A percentile compares a stretch with the other conserved stretches of the same genome.
phyloP scores from a whole-genome alignment of 2,888 invertebrate species.

The Chrysodeixis includens region DNA sequence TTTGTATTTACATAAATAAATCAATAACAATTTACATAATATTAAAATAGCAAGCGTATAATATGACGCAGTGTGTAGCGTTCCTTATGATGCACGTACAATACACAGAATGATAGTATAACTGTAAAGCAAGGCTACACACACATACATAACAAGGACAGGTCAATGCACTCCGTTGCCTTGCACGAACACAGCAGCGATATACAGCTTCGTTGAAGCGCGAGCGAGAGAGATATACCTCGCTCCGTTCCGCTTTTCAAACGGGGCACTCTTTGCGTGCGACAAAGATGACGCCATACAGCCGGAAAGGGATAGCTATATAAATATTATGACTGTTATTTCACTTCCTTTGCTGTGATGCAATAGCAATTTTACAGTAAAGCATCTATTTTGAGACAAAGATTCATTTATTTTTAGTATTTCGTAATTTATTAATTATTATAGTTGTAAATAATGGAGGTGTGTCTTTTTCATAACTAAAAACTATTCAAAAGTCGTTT shows the following conservation, averaged over 20 bases:
- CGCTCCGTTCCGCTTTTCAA: conserved; percentile 69
- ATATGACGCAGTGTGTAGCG: conserved; percentile 74
- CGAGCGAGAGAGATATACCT: conserved; percentile 67
- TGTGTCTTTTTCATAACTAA: neutral
- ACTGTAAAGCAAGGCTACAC: conserved; percentile 89
- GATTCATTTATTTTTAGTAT: conserved; percentile 75
- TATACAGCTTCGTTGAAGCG: conserved; percentile 65
- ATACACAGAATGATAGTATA: conserved; percentile 78
- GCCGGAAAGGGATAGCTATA: conserved; percentile 80
- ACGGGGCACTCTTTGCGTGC: conserved; percentile 72
- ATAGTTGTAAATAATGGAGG: conserved; percentile 31
- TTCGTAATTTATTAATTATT: conserved; percentile 57
- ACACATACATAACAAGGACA: conserved; percentile 88
- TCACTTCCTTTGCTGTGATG: conserved; percentile 89
- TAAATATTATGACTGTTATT: conserved; percentile 89
- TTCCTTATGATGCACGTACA: conserved; percentile 83
- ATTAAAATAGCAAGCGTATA: conserved; percentile 26
- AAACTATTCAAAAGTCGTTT: neutral
- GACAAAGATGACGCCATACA: conserved; percentile 79
- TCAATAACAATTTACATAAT: conserved; percentile 45
- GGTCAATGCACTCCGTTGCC: conserved; percentile 89
- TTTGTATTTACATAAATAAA: conserved; percentile 51
- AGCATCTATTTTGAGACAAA: conserved; percentile 85
- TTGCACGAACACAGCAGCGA: conserved; percentile 80
- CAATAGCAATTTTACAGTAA: conserved; percentile 84